Conservation (phyloP, 2,113 vertebrate genomes). For the Vulpes ferrilata region DNA sequence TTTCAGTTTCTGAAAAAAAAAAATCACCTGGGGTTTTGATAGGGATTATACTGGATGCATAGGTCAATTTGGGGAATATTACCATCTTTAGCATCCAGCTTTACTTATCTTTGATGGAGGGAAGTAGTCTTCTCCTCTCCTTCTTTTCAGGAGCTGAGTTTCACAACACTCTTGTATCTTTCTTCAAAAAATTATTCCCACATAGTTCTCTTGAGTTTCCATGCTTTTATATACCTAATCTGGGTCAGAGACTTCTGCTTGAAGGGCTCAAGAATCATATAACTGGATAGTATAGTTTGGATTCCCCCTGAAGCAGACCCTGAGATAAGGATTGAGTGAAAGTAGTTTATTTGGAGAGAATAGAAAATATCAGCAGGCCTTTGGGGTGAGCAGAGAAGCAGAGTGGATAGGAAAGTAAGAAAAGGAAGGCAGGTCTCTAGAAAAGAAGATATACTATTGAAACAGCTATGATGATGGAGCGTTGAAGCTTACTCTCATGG, state of each 20-base stretch:
- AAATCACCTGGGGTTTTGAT: background rate
- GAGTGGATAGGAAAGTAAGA: background rate
- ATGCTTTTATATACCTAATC: background rate
- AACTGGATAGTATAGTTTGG: background rate
- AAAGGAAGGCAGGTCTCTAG: background rate
- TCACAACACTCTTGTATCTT: background rate
- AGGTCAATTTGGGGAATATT: background rate
- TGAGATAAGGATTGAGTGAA: background rate
- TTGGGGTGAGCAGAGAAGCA: background rate
- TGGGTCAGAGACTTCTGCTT: background rate
- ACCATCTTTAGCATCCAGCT: background rate
- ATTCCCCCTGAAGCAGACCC: background rate
- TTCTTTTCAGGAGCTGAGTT: background rate
- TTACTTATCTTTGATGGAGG: background rate
- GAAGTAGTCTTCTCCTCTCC: background rate
- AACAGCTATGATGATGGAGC: background rate
- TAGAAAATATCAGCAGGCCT: background rate
- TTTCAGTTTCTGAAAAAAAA: background rate
- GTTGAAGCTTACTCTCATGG: background rate
- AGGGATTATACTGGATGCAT: background rate
- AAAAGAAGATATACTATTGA: background rate
- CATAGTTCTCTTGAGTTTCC: background rate
- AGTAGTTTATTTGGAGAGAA: background rate
- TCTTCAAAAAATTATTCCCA: background rate
- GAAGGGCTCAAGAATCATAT: background rate